Evolutionary conservation across 2,888 invertebrate genomes (phyloP).

Genomic region (Amphipyra berbera): DNA sequence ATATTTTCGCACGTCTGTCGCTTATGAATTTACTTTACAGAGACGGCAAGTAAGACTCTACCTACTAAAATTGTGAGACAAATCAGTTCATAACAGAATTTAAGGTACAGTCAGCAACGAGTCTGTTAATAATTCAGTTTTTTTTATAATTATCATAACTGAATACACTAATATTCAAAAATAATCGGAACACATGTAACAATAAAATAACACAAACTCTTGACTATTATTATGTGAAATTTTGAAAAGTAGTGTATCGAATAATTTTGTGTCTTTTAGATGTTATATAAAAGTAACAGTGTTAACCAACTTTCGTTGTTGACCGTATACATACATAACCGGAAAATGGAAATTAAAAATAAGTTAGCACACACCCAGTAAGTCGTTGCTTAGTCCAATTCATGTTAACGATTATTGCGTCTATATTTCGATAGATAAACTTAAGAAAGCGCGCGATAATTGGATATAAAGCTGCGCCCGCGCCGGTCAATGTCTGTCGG

Average conservation of each 20-base stretch:
- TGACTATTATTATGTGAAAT: too few species aligned
- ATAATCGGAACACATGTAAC: too few species aligned
- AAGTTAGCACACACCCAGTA: constrained; percentile 42
- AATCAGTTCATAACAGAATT: constrained; percentile 2
- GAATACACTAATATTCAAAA: too few species aligned
- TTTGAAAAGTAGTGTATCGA: too few species aligned
- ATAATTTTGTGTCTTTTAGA: too few species aligned
- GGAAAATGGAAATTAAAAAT: constrained; percentile 2
- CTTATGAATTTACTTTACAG: not conserved
- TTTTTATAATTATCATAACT: too few species aligned
- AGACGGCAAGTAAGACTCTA: not conserved
- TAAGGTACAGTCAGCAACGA: too few species aligned
- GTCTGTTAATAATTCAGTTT: too few species aligned
- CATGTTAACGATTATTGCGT: constrained; percentile 22
- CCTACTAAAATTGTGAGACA: not conserved
- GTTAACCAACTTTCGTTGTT: too few species aligned
- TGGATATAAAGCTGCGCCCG: constrained; percentile 58
- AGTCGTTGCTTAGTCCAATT: constrained; percentile 18
- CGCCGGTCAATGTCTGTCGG: constrained; percentile 63
- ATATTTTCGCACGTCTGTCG: not conserved
- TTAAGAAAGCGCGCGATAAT: constrained; percentile 40
- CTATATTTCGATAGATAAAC: constrained; percentile 19
- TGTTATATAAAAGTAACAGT: too few species aligned
- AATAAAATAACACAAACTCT: too few species aligned
- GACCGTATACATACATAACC: too few species aligned